These are phyloP conservation scores for Ovibos moschatus DNA, from an alignment of 2,113 vertebrate genomes.

Conservation along the genomic window DNA sequence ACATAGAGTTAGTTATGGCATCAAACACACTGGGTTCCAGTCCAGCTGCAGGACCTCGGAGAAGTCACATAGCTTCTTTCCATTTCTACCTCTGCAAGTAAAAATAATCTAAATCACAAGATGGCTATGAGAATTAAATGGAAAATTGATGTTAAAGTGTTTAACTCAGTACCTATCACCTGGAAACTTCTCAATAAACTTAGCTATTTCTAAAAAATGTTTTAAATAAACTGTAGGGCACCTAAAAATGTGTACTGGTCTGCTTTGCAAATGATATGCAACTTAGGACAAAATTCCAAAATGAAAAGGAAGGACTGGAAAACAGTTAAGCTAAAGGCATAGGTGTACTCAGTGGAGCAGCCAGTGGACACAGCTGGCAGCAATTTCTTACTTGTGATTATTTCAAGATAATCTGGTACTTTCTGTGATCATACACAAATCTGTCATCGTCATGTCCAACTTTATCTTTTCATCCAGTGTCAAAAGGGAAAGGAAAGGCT, in stretches of 20 bases:
- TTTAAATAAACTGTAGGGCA: not conserved
- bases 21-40: not conserved
- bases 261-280: conserved; percentile 70
- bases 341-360: conserved; percentile 62
- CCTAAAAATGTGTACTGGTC: not conserved
- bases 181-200: conserved; percentile 58
- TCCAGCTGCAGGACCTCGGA: not conserved
- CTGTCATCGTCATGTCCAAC: conserved; percentile 74
- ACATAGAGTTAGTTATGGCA: not conserved
- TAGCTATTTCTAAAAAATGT: conserved; percentile 47
- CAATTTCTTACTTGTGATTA: conserved; percentile 80
- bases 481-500: conserved; percentile 57
- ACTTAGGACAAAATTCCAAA: conserved; percentile 73
- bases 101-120: not conserved
- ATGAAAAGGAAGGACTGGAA: conserved; percentile 76
- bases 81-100: not conserved
- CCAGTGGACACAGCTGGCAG: conserved; percentile 84
- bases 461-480: conserved; percentile 74
- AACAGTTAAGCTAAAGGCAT: conserved; percentile 79
- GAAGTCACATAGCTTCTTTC: not conserved
- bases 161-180: not conserved
- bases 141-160: not conserved
- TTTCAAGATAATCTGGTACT: conserved; percentile 77
- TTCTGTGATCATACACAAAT: conserved; percentile 76
- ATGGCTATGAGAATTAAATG: not conserved